Conservation (phyloP, 2,888 invertebrate species). For the Pterostichus madidus region DNA sequence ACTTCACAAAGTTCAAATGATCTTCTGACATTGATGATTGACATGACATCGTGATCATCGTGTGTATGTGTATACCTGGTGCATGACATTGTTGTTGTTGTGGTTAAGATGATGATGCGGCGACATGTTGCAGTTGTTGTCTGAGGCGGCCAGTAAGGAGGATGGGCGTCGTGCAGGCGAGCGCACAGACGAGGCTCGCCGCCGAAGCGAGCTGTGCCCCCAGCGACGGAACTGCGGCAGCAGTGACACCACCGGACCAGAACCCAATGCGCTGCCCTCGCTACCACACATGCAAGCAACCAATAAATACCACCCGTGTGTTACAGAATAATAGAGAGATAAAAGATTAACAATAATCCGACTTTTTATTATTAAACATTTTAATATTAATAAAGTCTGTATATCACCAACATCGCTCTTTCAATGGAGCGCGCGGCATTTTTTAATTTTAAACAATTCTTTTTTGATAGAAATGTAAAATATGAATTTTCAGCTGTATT, state of each 20-base stretch:
- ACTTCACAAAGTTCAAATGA: no score
- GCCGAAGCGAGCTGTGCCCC: slow-evolving; percentile 74
- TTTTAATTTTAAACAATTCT: no score
- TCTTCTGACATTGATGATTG: no score
- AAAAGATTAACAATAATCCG: no score
- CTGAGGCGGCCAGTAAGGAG: slow-evolving; percentile 14
- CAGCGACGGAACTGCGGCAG: slow-evolving; percentile 76
- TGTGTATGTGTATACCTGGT: slow-evolving; percentile 8
- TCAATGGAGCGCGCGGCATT: no score
- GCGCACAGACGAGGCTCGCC: slow-evolving; percentile 73
- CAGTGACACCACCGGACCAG: slow-evolving; percentile 75
- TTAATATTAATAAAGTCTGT: no score
- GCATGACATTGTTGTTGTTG: slow-evolving; percentile 38
- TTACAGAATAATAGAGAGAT: background rate
- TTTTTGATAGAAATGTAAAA: no score
- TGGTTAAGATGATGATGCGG: background rate
- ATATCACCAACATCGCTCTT: no score
- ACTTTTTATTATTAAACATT: no score
- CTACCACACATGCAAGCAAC: slow-evolving; percentile 69
- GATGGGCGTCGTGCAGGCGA: slow-evolving; percentile 67
- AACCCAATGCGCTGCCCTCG: slow-evolving; percentile 75
- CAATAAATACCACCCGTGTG: background rate
- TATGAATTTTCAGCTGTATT: no score
- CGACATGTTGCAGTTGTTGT: no score
- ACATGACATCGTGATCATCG: background rate